Conservation (phyloP, 2,797 vertebrate species). For the Pangasius sanitwongsei region DNA sequence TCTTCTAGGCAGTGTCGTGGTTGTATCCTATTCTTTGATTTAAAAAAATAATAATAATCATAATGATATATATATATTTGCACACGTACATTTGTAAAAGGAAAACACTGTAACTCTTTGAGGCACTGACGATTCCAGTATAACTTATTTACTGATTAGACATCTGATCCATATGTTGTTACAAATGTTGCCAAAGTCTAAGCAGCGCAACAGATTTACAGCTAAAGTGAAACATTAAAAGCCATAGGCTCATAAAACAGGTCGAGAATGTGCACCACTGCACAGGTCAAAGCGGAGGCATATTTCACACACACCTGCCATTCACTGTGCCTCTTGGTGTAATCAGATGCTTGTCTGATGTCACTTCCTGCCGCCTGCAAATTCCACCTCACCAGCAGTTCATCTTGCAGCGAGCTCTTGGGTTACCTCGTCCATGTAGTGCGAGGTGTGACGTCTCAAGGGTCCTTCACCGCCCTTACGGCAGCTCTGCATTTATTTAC, state of each 20-base stretch:
- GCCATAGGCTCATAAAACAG: background rate
- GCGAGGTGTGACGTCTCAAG: slow-evolving; percentile 57
- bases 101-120: background rate
- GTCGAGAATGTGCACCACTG: background rate
- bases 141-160: too few relatives aligned
- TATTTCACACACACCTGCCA: slow-evolving; percentile 17
- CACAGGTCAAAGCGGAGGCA: background rate
- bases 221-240: background rate
- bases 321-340: slow-evolving; percentile 45
- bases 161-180: background rate
- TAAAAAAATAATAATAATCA: too few relatives aligned
- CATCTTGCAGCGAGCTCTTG: slow-evolving; percentile 68
- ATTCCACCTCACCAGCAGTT: slow-evolving; percentile 65
- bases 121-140: background rate
- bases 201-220: background rate
- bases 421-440: slow-evolving; percentile 62
- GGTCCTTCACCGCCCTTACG: slow-evolving; percentile 8
- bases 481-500: background rate
- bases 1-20: too few relatives aligned
- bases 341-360: slow-evolving; percentile 62
- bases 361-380: slow-evolving; percentile 70
- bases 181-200: background rate
- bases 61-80: too few relatives aligned
- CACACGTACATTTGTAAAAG: background rate
- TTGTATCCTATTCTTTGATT: too few relatives aligned